phyloP scores from a whole-genome alignment of 2,113 vertebrate genomes.

The Ophthalmolycus amberensis region DNA sequence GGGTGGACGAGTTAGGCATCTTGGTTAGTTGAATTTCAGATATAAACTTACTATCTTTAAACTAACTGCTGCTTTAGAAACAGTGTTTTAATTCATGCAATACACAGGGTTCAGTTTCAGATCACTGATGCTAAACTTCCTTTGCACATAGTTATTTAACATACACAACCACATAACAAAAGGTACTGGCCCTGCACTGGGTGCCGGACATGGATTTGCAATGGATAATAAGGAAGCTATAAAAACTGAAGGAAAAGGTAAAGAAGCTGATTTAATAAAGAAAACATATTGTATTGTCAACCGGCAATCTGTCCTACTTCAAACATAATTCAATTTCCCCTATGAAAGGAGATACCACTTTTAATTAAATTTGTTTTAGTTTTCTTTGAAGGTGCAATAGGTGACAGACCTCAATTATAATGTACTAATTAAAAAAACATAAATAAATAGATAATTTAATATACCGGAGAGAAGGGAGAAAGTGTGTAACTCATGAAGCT shows the following conservation, averaged over 20 bases:
- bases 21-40: slow-evolving; percentile 49
- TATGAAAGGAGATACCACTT: slow-evolving; percentile 80
- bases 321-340: slow-evolving; percentile 84
- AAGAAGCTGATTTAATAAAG: slow-evolving; percentile 76
- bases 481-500: slow-evolving; percentile 64
- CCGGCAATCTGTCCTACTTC: slow-evolving; percentile 81
- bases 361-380: slow-evolving; percentile 86
- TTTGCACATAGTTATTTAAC: slow-evolving; percentile 52
- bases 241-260: slow-evolving; percentile 56
- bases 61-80: slow-evolving; percentile 26
- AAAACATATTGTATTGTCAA: slow-evolving; percentile 81
- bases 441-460: slow-evolving; percentile 78
- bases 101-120: slow-evolving; percentile 15
- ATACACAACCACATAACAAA: slow-evolving; percentile 57
- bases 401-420: slow-evolving; percentile 86
- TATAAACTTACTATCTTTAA: slow-evolving; percentile 39
- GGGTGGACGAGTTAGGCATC: slow-evolving; percentile 60
- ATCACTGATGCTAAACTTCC: slow-evolving; percentile 34
- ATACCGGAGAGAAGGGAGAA: slow-evolving; percentile 42
- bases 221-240: slow-evolving; percentile 61
- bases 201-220: slow-evolving; percentile 52
- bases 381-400: slow-evolving; percentile 82
- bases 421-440: slow-evolving; percentile 82
- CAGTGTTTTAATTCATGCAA: slow-evolving; percentile 24
- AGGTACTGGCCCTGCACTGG: slow-evolving; percentile 10